phyloP scores from a whole-genome alignment of 2,888 invertebrate genomes.

The Dicycla oo region DNA sequence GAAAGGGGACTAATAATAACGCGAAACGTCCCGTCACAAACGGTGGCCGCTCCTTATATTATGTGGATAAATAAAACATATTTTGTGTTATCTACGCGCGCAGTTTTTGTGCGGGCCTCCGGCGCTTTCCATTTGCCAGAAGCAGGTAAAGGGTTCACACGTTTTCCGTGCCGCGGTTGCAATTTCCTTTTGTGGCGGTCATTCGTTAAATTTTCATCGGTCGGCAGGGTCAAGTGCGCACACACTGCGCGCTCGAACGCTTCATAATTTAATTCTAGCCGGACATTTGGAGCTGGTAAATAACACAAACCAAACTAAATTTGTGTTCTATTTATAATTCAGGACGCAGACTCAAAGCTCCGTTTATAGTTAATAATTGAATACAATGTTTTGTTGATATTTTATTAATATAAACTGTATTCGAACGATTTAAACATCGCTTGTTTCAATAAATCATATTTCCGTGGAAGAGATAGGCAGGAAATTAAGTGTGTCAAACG shows the following conservation, averaged over 20 bases:
- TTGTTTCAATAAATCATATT: conserved; percentile 58
- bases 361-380: conserved; percentile 68
- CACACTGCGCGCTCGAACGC: conserved; percentile 66
- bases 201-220: conserved; percentile 85
- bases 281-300: conserved; percentile 78
- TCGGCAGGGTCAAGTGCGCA: conserved; percentile 75
- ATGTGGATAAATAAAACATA: conserved; percentile 65
- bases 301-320: conserved; percentile 77
- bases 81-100: conserved; percentile 56
- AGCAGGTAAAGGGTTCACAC: conserved; percentile 78
- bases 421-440: conserved; percentile 43
- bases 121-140: conserved; percentile 71
- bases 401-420: conserved; percentile 42
- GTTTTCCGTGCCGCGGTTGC: conserved; percentile 73
- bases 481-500: conserved; percentile 53
- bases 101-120: conserved; percentile 65
- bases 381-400: conserved; percentile 62
- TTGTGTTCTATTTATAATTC: conserved; percentile 75
- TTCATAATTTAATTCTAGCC: conserved; percentile 79
- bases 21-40: conserved; percentile 30
- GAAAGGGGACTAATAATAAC: conserved; percentile 64
- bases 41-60: conserved; percentile 40
- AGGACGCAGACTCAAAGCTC: conserved; percentile 55
- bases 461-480: conserved; percentile 56
- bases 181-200: conserved; percentile 83